phyloP scores from a whole-genome alignment of 2,888 invertebrate species.

The Junonia oenone region DNA sequence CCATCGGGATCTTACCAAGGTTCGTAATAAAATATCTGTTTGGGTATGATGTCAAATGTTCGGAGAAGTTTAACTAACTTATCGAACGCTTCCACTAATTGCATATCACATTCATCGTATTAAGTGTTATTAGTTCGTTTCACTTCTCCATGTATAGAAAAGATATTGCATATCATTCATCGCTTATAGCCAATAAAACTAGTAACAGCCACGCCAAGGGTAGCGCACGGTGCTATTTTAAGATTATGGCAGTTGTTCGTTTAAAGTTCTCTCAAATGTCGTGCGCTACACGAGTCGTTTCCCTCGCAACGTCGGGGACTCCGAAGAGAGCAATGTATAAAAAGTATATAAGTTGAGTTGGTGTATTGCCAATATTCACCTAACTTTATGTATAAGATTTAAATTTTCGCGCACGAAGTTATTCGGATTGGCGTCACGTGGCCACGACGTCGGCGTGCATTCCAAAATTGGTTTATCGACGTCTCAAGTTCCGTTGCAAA shows the following conservation, averaged over 20 bases:
- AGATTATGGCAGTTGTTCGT: conserved; percentile 34
- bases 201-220: conserved; percentile 45
- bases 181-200: conserved; percentile 45
- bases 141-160: conserved; percentile 52
- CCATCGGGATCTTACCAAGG: conserved; percentile 88
- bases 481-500: conserved; percentile 34
- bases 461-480: conserved; percentile 20
- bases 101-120: conserved; percentile 23
- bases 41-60: background rate
- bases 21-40: conserved; percentile 38
- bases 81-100: conserved; percentile 14
- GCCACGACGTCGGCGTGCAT: conserved; percentile 12
- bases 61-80: conserved; percentile 23
- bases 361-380: conserved; percentile 51
- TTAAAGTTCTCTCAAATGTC: conserved; percentile 32
- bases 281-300: conserved; percentile 38
- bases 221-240: conserved; percentile 49
- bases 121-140: conserved; percentile 22
- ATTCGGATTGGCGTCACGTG: conserved; percentile 20
- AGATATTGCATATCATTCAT: conserved; percentile 44
- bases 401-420: conserved; percentile 56
- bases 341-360: conserved; percentile 20
- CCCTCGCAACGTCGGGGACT: conserved; percentile 10
- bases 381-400: conserved; percentile 67
- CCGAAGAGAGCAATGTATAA: conserved; percentile 13